Base-by-base conservation (phyloP, 2,797 vertebrate species). In the Anguilla marmorata region DNA sequence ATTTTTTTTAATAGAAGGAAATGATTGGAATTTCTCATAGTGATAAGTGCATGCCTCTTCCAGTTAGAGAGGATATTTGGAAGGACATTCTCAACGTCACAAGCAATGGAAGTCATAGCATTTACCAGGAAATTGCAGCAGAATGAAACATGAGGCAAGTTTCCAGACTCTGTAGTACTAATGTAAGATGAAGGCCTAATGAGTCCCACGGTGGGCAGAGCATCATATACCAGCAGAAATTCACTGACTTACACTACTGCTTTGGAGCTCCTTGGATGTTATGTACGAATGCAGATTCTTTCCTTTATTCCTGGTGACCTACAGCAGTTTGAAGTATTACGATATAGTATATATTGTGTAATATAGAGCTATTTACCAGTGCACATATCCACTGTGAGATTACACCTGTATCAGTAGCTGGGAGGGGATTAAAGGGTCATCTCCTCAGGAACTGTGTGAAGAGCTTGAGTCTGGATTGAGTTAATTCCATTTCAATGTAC, bases 51-150 rank as follows among this genome's bases (percentile, higher is more conserved):
- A 69, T 86, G 19, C 56, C 30, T 37, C 54, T 66, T 37, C 33
- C 24, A 58, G 33, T 60, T 27, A 84, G n/a, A 16, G 84, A 41
- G 14, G 84, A 9, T n/a, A 27, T 30, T 85, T 11, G 27, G 52
- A 12, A 54, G 11, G n/a, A n/a, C 84, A 85, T 30, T 85, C 50
- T 56, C 30, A 56, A 85, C 11, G 84, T 85, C 74, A 79, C n/a
- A 30, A 72, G 30, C 6, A 72, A 72, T 27, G 69, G 69, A 2
- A 63, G 14, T 72, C 6, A 16, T 33, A 72, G n/a, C 16, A 72
- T 33, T 72, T 2, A 33, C 11, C 69, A 30, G 69, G 69, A 27
- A 27, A 72, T 63, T 63, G 2, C 9, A 72, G n/a, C 27, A 72
- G 27, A 7, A 72, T 72, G 66, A 27, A 74, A 14, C 72, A 74